Base-by-base conservation (phyloP, 2,888 invertebrate genomes). In the Drosophila melanosoma region DNA sequence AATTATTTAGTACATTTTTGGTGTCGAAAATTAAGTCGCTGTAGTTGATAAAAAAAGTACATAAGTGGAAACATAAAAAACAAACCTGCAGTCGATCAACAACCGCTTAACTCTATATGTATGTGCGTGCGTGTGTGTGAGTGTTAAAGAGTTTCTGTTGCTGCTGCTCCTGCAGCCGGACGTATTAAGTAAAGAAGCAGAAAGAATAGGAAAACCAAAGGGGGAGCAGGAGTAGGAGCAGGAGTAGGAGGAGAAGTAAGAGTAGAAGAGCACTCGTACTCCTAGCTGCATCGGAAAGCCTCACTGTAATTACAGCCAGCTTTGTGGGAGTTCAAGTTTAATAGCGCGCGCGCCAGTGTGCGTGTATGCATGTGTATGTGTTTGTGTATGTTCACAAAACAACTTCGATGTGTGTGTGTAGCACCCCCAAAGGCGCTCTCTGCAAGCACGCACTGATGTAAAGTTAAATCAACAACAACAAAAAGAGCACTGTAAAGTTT, bases 281-380 rank as follows among this genome's bases (percentile, higher is more conserved):
- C 56, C 67, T 72, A 67, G 73, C 57, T 69, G 72, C 76, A 60
- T 76, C 70, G 76, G 73, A 81, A 78, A 77, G 71, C 78, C 78
- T 81, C 70, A 65, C 72, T 78, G 69, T 83, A 87, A 88, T 84
- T 84, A 88, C 87, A 59, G 73, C 79, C 81, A 76, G 76, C 85
- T 85, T 85, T 76, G 85, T 85, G 85, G 89, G 85, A 85, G 89
- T 85, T 89, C 89, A 83, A 83, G 89, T 84, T 87, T 83, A 75
- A 65, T 69, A 71, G 69, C 38, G 83, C 72, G 81, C 69, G 76
- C 66, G 48, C 66, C 35, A 68, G 42, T 62, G 40, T 64, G 56
- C 64, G 56, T 51, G 48, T 51, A 42, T 51, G 51, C 38, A 48
- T 58, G 63, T 69, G 53, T 63, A 53, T 68, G 60, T 60, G 33